Base-by-base conservation (phyloP, 1,140 invertebrate species). In the Uloborus diversus region DNA sequence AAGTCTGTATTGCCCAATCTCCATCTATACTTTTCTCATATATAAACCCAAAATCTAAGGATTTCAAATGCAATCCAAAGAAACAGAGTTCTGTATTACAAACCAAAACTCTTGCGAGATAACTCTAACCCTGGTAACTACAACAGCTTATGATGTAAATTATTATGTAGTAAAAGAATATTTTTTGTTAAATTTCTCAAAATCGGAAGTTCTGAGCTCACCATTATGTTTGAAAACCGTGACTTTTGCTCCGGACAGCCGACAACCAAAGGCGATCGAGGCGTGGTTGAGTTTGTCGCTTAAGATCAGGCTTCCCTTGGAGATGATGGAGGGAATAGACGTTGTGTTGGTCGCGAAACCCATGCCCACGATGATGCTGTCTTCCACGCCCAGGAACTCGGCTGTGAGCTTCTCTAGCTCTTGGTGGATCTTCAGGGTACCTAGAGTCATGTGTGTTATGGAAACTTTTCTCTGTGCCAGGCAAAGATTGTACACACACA, bases 201-300 rank as follows among this genome's bases (percentile, higher is more conserved):
- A n/a, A n/a, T n/a, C n/a, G n/a, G n/a, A n/a, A n/a, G n/a, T n/a
- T n/a, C n/a, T n/a, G n/a, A n/a, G n/a, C n/a, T n/a, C n/a, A n/a
- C 88, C 84, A 83, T 90, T 90, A 88, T 99, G 97, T 83, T 93
- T 92, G 87, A 98, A 98, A 35, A 96, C 94, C 84, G 90, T 91
- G 35, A 94, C 94, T 5, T 90, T 91, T 51, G 95, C 95, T 35
- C 94, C 93, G 4, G 95, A 94, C 28, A 99, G 87, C 82, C 95
- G 90, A 82, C 97, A 89, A 7, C 96, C 98, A 28, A 99, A 89
- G 85, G 99, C 97, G 5, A 99, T 89, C 4, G 96, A 98, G 2
- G 96, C 96, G 86, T 99, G 98, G 88, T 98, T 98, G 84, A 96
- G 94, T 86, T 96, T 95, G 88, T 99, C 98, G 86, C 95, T 97